Base-by-base conservation (phyloP, 2,113 vertebrate species). In the Taurulus bubalis region DNA sequence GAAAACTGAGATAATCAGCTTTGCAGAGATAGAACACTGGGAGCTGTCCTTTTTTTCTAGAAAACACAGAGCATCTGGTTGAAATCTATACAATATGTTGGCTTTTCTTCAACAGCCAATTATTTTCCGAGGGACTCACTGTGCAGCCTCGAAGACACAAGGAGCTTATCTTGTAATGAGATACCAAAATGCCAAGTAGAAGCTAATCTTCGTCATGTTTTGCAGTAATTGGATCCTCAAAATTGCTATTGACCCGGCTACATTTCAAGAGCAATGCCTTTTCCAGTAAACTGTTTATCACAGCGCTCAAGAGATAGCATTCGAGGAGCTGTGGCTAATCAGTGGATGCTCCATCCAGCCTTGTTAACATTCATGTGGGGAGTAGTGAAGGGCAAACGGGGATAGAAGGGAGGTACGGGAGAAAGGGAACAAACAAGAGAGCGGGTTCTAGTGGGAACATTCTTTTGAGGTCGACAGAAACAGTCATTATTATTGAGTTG, bases 291-390 rank as follows among this genome's bases (percentile, higher is more conserved):
- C 69, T 51, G 74, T 85, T 89, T 75, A 78, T 87, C 53, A 51
- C 56, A 71, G 66, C 15, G 10, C 72, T 76, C 16, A 59, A 71
- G 65, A 81, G 22, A 3, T 60, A 83, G 83, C 72, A 71, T 36
- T 86, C 0, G 38, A 83, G 71, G 28, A 86, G 69, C 62, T 67
- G 74, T 56, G 82, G 68, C 83, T 86, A 82, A 81, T 89, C 75
- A 73, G 82, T 5, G 40, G 75, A 85, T 38, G 55, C 64, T 69
- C 83, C 68, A 28, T 68, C 38, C 75, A 78, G 36, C 47, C 80
- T 83, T 47, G 67, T 86, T 89, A 84, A 75, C 76, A 81, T 88
- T 84, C 80, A 86, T 76, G 80, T 77, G 89, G 80, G 76, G 86
- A 77, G 67, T 24, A 14, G 69, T 28, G 59, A 77, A 79, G 70